Evolutionary conservation across 2,888 invertebrate species (phyloP), one percentile per base, ranked within the genome.

Genomic region (Podotricha telesiphe): DNA sequence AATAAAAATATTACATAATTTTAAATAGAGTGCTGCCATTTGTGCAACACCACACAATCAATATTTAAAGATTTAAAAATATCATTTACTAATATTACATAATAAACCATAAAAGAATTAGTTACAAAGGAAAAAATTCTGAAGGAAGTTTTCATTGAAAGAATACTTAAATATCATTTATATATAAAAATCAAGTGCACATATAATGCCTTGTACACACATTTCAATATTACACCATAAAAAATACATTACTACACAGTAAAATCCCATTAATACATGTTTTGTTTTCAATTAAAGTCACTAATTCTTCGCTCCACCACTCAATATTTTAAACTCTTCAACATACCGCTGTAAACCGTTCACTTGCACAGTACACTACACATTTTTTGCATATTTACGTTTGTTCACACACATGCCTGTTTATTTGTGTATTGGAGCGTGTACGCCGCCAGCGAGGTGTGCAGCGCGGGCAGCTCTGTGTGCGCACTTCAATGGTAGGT

Each of bases 401-500:
- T 5, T 19, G 13, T 56, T 40, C 22, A 40, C 15, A 19, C 11
- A 40, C 19, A 7, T 34, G 45, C 28, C 6, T 6, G 17, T 59
- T 59, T 72, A 72, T 66, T 72, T 71, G 40, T 53, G 71, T 19
- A 75, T 70, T 47, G 77, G 75, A 4, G 76, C 70, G 67, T 98
- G 98, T 77, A 95, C 94, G 7, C 97, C 98, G 67, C 98, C 98
- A 79, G 98, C 97, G 68, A 96, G 85, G 70, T 96, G 96, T 81
- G 97, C 97, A 65, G 95, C 94, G 73, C 96, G 94, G 64, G 97
- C 97, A 80, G 97, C 96, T 91, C 95, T 94, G 90, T 98, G 98
- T 82, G 96, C 96, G 78, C 96, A 95, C 79, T 96, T 95, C 74
- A 98, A 94, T 70, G 98, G 98, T 79, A 96, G 95, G 93, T 99